phyloP scores from a whole-genome alignment of 2,888 invertebrate species.

The Drosophila pseudotakahashii region DNA sequence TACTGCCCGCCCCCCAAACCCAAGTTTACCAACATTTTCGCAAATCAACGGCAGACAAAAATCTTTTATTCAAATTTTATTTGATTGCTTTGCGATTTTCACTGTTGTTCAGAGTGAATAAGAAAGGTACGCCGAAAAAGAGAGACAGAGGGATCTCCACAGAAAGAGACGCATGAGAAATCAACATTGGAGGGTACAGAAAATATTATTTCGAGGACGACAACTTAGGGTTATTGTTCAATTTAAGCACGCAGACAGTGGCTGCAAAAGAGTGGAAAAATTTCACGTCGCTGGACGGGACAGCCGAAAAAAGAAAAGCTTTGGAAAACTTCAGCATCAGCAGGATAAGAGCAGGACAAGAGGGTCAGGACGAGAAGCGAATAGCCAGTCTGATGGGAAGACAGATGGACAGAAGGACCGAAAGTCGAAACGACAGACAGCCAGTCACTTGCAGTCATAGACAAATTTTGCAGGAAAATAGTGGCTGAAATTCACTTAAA shows the following conservation, averaged over 20 bases:
- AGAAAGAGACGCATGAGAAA: slow-evolving; percentile 58
- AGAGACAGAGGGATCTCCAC: slow-evolving; percentile 14
- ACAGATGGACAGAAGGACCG: slow-evolving; percentile 29
- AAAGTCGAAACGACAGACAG: slow-evolving; percentile 29
- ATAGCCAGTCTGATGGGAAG: slow-evolving; percentile 38
- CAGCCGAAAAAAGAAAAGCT: slow-evolving; percentile 37
- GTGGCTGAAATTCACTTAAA: slow-evolving; percentile 57
- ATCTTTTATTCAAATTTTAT: slow-evolving; percentile 82
- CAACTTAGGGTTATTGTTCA: slow-evolving; percentile 79
- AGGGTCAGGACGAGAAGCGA: slow-evolving; percentile 24
- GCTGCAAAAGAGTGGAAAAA: slow-evolving; percentile 40
- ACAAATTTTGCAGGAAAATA: slow-evolving; percentile 62
- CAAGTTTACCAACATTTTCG: slow-evolving; percentile 60
- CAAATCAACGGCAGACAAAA: slow-evolving; percentile 81
- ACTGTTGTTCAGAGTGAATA: slow-evolving; percentile 53
- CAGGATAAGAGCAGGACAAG: slow-evolving; percentile 14
- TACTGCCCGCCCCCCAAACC: slow-evolving; percentile 1
- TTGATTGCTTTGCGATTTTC: slow-evolving; percentile 81
- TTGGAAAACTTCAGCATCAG: slow-evolving; percentile 27
- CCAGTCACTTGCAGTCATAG: slow-evolving; percentile 67
- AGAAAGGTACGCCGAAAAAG: slow-evolving; percentile 33
- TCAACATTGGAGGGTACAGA: slow-evolving; percentile 70
- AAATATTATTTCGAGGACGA: slow-evolving; percentile 79
- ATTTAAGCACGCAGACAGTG: slow-evolving; percentile 73
- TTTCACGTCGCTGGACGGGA: slow-evolving; percentile 36